Base-by-base conservation (phyloP, 2,888 invertebrate species). In the Slavum lentiscoides region DNA sequence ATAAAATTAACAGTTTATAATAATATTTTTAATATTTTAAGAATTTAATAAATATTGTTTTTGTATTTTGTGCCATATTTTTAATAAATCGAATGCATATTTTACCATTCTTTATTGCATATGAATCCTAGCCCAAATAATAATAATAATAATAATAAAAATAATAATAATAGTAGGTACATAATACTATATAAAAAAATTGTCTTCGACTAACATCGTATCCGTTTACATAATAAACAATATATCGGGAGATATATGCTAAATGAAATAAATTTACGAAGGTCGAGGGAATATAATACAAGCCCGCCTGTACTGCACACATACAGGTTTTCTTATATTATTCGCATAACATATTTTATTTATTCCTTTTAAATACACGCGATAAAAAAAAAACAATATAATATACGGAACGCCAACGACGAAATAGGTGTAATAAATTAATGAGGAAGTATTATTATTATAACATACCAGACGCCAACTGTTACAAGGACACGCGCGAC, bases 391-490 rank as follows among this genome's bases (percentile, higher is more conserved):
- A 7, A 19, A 19, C 1, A 55, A 55, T 6, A 59, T n/a, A n/a
- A 58, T 58, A 58, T 55, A 55, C 19, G 7, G 1, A 55, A 19
- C 23, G 68, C 43, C 8, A 68, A 68, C 49, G 21, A 68, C 58
- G 13, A 70, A 37, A 72, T 55, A 82, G 81, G 17, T 49, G 43
- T 37, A 49, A 74, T 75, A 77, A 59, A 74, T 61, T 67, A 53
- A 62, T 30, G 23, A 70, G 49, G 70, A 74, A 81, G 66, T 67
- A 62, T n/a, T 30, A 30, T 30, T 30, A 30, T 30, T 30, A 30
- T 4, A 30, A 30, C 4, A 30, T 30, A 55, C 30, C 15, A 58
- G 23, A 74, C 15, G 19, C 30, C 37, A 73, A 49, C 23, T 73
- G 49, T 30, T 73, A 49, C 73, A 73, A 73, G 73, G 73, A 73